These are phyloP conservation scores for Lasiurus borealis DNA, from an alignment of 2,113 vertebrate genomes.

Conservation along the genomic window DNA sequence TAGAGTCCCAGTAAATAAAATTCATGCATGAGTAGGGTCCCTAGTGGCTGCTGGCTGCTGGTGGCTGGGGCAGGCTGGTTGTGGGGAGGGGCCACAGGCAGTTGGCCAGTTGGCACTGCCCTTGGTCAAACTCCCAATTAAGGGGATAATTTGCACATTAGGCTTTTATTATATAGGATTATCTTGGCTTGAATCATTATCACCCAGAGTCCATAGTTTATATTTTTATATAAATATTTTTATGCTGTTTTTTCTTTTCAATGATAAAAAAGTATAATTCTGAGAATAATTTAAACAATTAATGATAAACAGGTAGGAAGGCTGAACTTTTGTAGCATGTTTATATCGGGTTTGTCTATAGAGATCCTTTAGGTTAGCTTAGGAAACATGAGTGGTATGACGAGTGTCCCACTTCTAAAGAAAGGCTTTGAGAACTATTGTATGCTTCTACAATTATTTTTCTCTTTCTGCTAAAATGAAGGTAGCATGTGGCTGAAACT, in stretches of 20 bases:
- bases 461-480: neutral
- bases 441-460: neutral
- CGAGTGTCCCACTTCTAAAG: neutral
- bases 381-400: neutral
- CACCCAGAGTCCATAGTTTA: neutral
- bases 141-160: too few relatives aligned
- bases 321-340: neutral
- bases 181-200: neutral
- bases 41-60: too few relatives aligned
- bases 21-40: too few relatives aligned
- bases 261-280: neutral
- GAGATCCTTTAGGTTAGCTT: neutral
- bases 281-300: neutral
- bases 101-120: too few relatives aligned
- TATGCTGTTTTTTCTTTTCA: neutral
- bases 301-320: neutral
- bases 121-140: too few relatives aligned
- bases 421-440: neutral
- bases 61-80: too few relatives aligned
- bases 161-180: neutral
- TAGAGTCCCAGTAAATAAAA: too few relatives aligned
- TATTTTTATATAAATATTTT: neutral
- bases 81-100: too few relatives aligned
- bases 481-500: neutral
- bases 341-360: neutral